Conservation (phyloP, 2,113 vertebrate species). For the Hylia prasina region DNA sequence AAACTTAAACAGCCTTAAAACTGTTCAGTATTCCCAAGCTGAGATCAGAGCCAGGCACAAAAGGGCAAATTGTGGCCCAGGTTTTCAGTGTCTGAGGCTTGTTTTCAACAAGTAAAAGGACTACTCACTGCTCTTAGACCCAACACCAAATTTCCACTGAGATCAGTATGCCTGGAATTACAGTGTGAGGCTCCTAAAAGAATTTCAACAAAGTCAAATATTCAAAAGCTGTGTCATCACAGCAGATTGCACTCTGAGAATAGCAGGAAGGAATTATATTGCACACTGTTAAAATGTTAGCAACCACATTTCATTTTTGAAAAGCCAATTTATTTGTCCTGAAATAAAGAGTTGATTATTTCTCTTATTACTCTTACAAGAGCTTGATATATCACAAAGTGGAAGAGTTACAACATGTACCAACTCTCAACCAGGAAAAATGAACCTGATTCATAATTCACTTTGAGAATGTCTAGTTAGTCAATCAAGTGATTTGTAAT, state of each 20-base stretch:
- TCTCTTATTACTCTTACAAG: conserved; percentile 73
- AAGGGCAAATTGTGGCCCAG: not conserved
- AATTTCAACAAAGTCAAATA: conserved; percentile 37
- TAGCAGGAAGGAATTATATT: conserved; percentile 53
- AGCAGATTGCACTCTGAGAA: conserved; percentile 43
- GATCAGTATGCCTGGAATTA: not conserved
- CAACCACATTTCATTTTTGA: conserved; percentile 69
- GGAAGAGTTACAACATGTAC: conserved; percentile 72
- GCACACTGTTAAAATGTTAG: conserved; percentile 68
- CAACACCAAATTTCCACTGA: not conserved
- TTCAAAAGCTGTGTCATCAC: conserved; percentile 50
- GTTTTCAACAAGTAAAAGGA: not conserved
- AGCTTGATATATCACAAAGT: conserved; percentile 74
- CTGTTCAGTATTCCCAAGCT: not conserved
- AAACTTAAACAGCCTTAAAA: conserved; percentile 39
- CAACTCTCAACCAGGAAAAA: conserved; percentile 77
- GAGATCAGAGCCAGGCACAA: conserved; percentile 1
- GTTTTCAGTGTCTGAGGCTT: not conserved
- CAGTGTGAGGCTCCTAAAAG: not conserved
- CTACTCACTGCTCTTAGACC: not conserved
- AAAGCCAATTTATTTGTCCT: conserved; percentile 72
- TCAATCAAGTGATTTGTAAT: conserved; percentile 99
- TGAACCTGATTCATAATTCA: conserved; percentile 88
- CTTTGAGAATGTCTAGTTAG: conserved; percentile 90
- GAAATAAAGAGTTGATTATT: conserved; percentile 75